Conservation (phyloP, 2,888 invertebrate species). For the Patella caerulea region DNA sequence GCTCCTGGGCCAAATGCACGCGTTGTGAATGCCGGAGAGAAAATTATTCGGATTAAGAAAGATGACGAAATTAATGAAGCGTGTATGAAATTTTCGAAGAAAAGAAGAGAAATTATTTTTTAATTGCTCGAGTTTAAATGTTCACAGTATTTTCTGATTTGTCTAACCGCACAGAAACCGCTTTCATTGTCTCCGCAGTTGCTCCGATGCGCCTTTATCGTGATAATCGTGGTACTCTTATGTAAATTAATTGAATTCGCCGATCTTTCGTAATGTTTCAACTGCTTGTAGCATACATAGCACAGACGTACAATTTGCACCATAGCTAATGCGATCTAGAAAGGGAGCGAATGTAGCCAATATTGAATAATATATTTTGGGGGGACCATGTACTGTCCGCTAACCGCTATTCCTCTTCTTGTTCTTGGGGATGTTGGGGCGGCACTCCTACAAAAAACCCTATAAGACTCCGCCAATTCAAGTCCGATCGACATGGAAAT, state of each 20-base stretch:
- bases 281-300: no score
- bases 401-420: no score
- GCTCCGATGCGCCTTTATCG: not conserved
- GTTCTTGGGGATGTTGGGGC: no score
- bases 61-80: constrained; percentile 10
- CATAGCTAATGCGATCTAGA: not conserved
- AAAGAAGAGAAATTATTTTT: not conserved
- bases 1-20: not conserved
- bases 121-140: constrained; percentile 2
- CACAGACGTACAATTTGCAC: no score
- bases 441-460: no score
- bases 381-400: no score
- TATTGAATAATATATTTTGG: not conserved
- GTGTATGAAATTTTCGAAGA: not conserved
- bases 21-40: not conserved
- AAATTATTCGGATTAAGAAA: constrained; percentile 1
- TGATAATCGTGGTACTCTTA: no score
- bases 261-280: no score
- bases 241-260: no score
- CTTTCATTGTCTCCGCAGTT: not conserved
- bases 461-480: no score
- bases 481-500: no score
- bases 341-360: not conserved
- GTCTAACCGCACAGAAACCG: not conserved
- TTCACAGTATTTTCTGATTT: not conserved